Base-by-base conservation (phyloP, 2,797 vertebrate species). In the Lophotriccus pileatus region DNA sequence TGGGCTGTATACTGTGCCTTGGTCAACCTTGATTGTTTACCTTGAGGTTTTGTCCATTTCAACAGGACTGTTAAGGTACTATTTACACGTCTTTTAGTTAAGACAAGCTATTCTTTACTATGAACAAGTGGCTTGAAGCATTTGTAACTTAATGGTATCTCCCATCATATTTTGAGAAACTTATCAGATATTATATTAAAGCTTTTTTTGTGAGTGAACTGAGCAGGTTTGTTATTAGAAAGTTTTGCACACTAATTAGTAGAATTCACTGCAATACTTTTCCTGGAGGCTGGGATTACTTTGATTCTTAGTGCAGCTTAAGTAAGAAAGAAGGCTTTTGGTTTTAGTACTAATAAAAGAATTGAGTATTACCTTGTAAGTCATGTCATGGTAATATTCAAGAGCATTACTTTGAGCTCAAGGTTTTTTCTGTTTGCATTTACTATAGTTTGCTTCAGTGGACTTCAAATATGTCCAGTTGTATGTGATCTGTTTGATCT, bases 1-100 rank as follows among this genome's bases (percentile, higher is more conserved):
- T 55, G 19, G 30, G 9, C 30, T 19, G 0, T 23, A 3, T 6
- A 4, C 3, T 55, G 0, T 73, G 3, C 4, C 7, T 50, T 46
- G 12, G 18, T 74, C 43, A 34, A 9, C 39, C 24, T 47, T 60
- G 59, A 12, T 43, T 55, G 27, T 30, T 67, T 78, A 25, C 30
- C 8, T 27, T 66, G 64, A 66, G 4, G 12, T 24, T 76, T 73
- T 80, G 39, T 44, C 19, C 5, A 3, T 67, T 86, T 77, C 2
- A 3, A 9, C 15, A 32, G 23, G 36, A 34, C 21, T 37, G 13
- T 64, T 64, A 23, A 69, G 5, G 2, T 55, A 22, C 22, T 76
- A 6, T 68, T 52, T 32, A 32, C 49, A 18, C 2, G 6, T 25
- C 4, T 50, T 72, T 46, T 12, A 44, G 6, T 74, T 67, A 67